Percentiles rank a stretch among this genome's conserved stretches.
Evolutionary conservation across 1,140 invertebrate species (phyloP).

Genomic region (Eupeodes corollae): DNA sequence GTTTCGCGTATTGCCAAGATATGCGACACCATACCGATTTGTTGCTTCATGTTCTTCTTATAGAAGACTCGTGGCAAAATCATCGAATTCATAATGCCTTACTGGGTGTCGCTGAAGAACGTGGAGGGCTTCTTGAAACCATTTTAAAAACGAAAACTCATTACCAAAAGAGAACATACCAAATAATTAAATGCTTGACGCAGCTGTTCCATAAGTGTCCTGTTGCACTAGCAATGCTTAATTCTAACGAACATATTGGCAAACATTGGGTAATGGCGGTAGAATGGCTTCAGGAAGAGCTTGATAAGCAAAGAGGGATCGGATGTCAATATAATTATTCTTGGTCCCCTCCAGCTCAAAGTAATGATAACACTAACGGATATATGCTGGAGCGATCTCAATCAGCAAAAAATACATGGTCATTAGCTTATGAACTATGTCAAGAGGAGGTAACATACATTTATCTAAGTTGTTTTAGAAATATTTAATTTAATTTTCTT

Average conservation of each 20-base stretch:
- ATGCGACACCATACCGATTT: conserved; percentile 84
- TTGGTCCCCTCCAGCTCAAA: conserved; percentile 87
- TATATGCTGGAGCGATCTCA: conserved; percentile 90
- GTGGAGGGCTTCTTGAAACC: conserved; percentile 87
- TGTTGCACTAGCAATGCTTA: conserved; percentile 60
- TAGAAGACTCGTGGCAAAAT: conserved; percentile 93
- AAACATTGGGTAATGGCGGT: conserved; percentile 80
- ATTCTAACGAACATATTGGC: conserved; percentile 63
- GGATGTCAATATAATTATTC: conserved; percentile 63
- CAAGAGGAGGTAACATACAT: conserved; percentile 55
- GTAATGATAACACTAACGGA: conserved; percentile 89
- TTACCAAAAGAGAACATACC: conserved; percentile 93
- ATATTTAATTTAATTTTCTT: not conserved
- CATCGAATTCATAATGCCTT: conserved; percentile 86
- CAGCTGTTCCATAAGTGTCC: conserved; percentile 76
- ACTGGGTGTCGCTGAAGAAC: conserved; percentile 80
- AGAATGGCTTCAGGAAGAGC: conserved; percentile 89
- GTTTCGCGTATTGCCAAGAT: conserved; percentile 90
- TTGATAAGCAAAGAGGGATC: conserved; percentile 57
- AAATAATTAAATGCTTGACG: conserved; percentile 93
- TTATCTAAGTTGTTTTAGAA: not conserved
- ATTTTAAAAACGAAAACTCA: conserved; percentile 84
- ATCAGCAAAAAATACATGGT: conserved; percentile 80
- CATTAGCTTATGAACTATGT: conserved; percentile 70
- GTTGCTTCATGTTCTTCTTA: conserved; percentile 70